Evolutionary conservation across 2,797 vertebrate genomes (phyloP).

Genomic region (Chaunax sp.): DNA sequence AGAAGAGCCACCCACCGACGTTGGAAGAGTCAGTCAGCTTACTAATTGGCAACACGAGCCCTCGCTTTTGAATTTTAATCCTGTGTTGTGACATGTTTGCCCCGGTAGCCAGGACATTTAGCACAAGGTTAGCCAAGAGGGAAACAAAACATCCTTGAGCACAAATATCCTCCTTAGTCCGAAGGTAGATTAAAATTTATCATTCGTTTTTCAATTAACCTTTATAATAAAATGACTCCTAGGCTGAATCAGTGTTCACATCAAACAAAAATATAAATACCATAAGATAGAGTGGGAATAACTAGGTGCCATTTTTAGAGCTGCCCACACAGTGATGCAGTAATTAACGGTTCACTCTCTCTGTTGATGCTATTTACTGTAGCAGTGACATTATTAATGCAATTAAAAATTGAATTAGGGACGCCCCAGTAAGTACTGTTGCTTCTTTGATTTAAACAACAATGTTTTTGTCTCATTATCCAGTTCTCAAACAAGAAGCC

Average conservation of each 20-base stretch:
- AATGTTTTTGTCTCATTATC: not conserved
- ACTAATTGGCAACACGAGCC: constrained; percentile 53
- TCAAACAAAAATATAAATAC: not conserved
- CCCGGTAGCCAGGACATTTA: constrained; percentile 24
- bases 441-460: not conserved
- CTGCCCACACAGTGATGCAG: not conserved
- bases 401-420: not conserved
- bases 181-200: not conserved
- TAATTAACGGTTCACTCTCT: not conserved
- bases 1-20: constrained; percentile 29
- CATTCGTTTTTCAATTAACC: not conserved
- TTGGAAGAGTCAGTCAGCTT: constrained; percentile 31
- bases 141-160: constrained; percentile 25
- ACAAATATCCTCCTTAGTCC: constrained; percentile 25
- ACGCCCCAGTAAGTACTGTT: not conserved
- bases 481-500: not conserved
- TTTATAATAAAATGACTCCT: not conserved
- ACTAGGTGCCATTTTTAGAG: not conserved
- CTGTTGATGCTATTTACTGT: not conserved
- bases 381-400: not conserved
- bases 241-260: not conserved
- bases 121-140: constrained; percentile 12
- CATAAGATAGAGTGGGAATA: not conserved
- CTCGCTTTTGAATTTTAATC: constrained; percentile 51
- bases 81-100: constrained; percentile 41